Conservation (phyloP, 2,797 vertebrate species). For the Alcedo quadribrachys region DNA sequence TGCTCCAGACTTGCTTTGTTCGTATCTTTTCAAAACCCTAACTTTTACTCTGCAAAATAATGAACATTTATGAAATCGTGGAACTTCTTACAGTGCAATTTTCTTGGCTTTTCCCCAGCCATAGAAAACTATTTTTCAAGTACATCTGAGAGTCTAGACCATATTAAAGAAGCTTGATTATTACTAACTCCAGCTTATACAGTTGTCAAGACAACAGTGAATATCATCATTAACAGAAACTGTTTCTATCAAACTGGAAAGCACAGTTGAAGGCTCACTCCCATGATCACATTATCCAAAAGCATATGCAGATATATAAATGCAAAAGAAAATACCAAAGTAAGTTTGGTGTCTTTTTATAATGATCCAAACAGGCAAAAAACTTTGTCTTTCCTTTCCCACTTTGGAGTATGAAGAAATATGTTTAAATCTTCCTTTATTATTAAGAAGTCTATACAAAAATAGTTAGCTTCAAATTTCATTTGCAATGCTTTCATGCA, state of each 20-base stretch:
- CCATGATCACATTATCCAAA: constrained; percentile 6
- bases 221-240: constrained; percentile 40
- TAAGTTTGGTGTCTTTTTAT: background rate
- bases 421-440: background rate
- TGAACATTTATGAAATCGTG: background rate
- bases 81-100: constrained; percentile 19
- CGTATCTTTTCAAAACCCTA: background rate
- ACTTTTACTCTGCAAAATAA: background rate
- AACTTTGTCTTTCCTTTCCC: background rate
- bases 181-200: constrained; percentile 40
- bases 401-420: background rate
- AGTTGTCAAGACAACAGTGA: constrained; percentile 63
- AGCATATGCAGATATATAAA: background rate
- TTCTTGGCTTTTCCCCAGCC: constrained; percentile 9
- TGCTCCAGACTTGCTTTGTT: background rate
- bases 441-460: background rate
- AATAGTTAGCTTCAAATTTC: background rate
- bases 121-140: constrained; percentile 42
- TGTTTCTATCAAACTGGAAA: constrained; percentile 24
- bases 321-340: constrained; percentile 6
- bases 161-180: constrained; percentile 47
- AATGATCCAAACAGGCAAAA: background rate
- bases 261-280: constrained; percentile 9
- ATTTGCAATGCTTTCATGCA: background rate
- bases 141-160: constrained; percentile 43